Evolutionary conservation across 2,888 invertebrate species (phyloP).

Genomic region (Phortica magna): DNA sequence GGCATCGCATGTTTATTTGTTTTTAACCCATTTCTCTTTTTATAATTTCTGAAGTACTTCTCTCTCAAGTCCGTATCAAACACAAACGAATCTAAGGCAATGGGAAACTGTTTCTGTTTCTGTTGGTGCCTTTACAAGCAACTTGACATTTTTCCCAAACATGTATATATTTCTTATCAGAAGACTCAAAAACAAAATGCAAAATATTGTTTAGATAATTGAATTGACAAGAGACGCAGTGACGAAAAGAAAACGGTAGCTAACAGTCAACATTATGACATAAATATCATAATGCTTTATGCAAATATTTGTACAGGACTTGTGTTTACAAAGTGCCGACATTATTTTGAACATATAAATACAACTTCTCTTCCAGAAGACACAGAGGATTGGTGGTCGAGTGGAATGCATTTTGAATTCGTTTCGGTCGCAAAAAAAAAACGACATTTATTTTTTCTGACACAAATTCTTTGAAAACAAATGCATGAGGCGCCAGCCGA

Average conservation of each 20-base stretch:
- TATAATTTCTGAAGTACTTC: no score
- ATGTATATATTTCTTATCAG: background rate
- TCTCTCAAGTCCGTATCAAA: no score
- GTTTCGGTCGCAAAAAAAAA: background rate
- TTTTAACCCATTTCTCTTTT: no score
- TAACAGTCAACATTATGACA: conserved; percentile 57
- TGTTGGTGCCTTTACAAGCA: background rate
- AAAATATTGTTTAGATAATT: background rate
- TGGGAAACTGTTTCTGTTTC: no score
- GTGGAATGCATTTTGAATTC: background rate
- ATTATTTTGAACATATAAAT: conserved; percentile 5
- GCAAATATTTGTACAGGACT: conserved; percentile 65
- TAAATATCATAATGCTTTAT: conserved; percentile 44
- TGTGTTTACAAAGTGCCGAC: conserved; percentile 42
- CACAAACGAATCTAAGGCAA: no score
- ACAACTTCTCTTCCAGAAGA: background rate
- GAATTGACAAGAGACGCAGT: conserved; percentile 30
- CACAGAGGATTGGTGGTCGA: background rate
- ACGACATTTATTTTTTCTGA: background rate
- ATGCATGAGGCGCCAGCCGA: conserved; percentile 16
- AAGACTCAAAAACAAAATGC: background rate
- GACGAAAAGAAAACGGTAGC: conserved; percentile 61
- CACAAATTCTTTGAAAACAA: conserved; percentile 15
- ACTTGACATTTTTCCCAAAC: background rate
- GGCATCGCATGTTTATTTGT: no score